Evolutionary conservation across 2,888 invertebrate genomes (phyloP).

Genomic region (Mythimna loreyi): DNA sequence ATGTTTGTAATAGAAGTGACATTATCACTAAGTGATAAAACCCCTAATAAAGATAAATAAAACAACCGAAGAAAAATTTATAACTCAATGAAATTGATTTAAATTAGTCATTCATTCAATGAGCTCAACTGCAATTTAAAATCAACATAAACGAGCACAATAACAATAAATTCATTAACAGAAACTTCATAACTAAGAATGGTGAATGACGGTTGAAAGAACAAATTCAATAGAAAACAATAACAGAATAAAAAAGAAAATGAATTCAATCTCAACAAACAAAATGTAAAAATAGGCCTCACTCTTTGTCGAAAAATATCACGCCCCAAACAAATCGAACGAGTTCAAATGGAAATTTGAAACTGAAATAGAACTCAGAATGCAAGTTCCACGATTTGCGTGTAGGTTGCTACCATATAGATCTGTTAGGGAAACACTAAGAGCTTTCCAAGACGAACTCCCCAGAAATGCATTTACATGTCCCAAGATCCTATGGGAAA

Average conservation of each 20-base stretch:
- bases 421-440: conserved; percentile 69
- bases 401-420: conserved; percentile 41
- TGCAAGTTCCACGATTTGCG: conserved; percentile 56
- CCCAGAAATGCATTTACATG: conserved; percentile 88
- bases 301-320: conserved; percentile 23
- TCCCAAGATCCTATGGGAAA: conserved; percentile 86
- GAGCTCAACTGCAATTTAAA: background rate
- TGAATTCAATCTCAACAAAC: background rate
- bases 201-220: background rate
- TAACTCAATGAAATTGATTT: background rate
- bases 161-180: background rate
- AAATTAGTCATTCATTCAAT: background rate
- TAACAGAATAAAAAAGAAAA: conserved; percentile 10
- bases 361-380: conserved; percentile 55
- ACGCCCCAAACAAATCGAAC: conserved; percentile 42
- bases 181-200: background rate
- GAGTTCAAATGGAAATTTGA: conserved; percentile 56
- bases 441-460: conserved; percentile 86
- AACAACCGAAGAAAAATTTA: background rate
- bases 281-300: background rate
- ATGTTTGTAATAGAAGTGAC: too few relatives aligned
- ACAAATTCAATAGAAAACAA: conserved; percentile 6
- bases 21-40: too few relatives aligned
- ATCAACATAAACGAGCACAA: background rate
- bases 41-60: background rate